Percentiles rank a stretch among this genome's conserved stretches.
Conservation (phyloP, 2,113 vertebrate species). For the Bufo bufo region DNA sequence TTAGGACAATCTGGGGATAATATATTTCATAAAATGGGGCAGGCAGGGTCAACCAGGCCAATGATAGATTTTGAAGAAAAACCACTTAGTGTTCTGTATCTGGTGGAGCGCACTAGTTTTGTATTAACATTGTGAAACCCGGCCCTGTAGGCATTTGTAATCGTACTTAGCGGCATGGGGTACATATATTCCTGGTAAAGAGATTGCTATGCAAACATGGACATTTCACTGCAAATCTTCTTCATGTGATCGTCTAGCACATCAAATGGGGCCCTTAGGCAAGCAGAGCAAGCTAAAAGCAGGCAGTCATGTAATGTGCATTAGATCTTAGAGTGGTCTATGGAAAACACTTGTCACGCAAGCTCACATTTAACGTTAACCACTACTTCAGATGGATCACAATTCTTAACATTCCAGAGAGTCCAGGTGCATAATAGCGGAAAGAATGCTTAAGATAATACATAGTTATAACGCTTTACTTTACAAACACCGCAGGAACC, state of each 20-base stretch:
- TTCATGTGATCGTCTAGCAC: background rate
- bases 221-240: conserved; percentile 8
- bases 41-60: background rate
- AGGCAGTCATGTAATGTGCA: conserved; percentile 35
- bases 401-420: conserved; percentile 23
- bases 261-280: conserved; percentile 29
- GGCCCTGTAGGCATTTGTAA: background rate
- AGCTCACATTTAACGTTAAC: background rate
- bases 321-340: background rate
- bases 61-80: background rate
- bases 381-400: background rate
- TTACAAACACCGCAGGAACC: background rate
- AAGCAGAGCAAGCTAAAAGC: background rate
- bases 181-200: background rate
- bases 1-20: background rate
- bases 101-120: background rate
- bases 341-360: conserved; percentile 39
- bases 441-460: conserved; percentile 28
- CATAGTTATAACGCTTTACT: background rate
- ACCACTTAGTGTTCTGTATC: background rate
- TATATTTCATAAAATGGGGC: background rate
- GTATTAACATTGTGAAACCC: background rate
- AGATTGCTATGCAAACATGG: conserved; percentile 15
- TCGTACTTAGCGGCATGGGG: background rate
- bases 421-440: background rate